Evolutionary conservation across 2,888 invertebrate genomes (phyloP).

Genomic region (Alloscopus bannaensis): DNA sequence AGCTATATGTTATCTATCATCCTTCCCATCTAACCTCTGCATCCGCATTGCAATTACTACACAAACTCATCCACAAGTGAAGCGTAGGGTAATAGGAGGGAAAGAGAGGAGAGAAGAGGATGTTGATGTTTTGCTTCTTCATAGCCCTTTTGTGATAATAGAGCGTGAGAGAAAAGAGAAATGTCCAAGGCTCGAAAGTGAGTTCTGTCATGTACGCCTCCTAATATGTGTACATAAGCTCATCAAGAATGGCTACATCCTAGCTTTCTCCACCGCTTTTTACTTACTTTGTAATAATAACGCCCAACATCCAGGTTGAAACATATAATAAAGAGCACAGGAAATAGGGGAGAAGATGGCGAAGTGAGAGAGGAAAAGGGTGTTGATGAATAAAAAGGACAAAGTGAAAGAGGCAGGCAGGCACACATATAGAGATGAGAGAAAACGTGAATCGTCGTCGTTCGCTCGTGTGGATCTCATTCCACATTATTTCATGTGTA

Average conservation of each 20-base stretch:
- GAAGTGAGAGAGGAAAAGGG: not conserved
- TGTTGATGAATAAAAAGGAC: conserved; percentile 17
- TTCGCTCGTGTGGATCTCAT: conserved; percentile 3
- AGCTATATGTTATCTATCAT: not conserved
- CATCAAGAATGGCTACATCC: not conserved
- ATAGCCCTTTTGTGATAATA: too few species aligned
- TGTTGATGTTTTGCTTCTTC: too few species aligned
- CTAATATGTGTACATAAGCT: conserved; percentile 14
- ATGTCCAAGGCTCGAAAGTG: not conserved
- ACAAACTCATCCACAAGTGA: not conserved
- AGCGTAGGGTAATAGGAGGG: not conserved
- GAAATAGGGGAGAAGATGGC: too few species aligned
- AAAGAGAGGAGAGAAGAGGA: too few species aligned
- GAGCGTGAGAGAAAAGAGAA: not conserved
- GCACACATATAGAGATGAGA: too few species aligned
- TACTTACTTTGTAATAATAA: not conserved
- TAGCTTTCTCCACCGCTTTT: not conserved
- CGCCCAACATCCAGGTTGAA: too few species aligned
- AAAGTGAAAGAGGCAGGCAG: not conserved
- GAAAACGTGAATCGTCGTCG: conserved; percentile 2
- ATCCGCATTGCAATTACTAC: not conserved
- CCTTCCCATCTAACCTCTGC: too few species aligned
- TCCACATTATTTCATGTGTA: conserved; percentile 23
- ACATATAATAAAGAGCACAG: too few species aligned
- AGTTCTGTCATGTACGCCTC: not conserved